These are phyloP conservation scores for Eueremaeus valkanovi DNA, from an alignment of 2,888 invertebrate species.

Conservation along the genomic window DNA sequence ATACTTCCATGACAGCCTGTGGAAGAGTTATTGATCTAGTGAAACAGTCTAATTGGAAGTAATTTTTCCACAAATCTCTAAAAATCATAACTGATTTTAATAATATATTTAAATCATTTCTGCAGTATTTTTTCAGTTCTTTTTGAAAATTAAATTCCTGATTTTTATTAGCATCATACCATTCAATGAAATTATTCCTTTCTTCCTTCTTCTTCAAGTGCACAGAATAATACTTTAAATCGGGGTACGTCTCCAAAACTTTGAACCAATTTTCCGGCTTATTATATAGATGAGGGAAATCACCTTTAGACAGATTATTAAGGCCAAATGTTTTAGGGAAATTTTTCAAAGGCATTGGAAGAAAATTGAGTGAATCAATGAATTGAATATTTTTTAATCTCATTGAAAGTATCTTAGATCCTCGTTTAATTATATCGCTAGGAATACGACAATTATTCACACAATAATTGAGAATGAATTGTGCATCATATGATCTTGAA, in stretches of 20 bases:
- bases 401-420: slow-evolving; percentile 38
- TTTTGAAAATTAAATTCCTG: slow-evolving; percentile 45
- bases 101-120: slow-evolving; percentile 44
- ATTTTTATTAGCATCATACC: slow-evolving; percentile 41
- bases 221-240: background rate
- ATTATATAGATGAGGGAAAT: slow-evolving; percentile 40
- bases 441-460: background rate
- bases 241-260: background rate
- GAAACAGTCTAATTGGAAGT: slow-evolving; percentile 43
- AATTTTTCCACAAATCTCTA: slow-evolving; percentile 17
- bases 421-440: background rate
- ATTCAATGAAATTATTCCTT: background rate
- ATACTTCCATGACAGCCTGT: slow-evolving; percentile 43
- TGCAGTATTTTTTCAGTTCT: slow-evolving; percentile 46
- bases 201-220: background rate
- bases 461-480: slow-evolving; percentile 38
- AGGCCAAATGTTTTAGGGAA: slow-evolving; percentile 37
- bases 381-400: slow-evolving; percentile 13
- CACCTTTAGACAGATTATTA: background rate
- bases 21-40: slow-evolving; percentile 43
- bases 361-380: slow-evolving; percentile 37
- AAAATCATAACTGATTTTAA: slow-evolving; percentile 40
- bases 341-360: slow-evolving; percentile 32
- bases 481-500: slow-evolving; percentile 37
- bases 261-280: slow-evolving; percentile 19